These are phyloP conservation scores for Andrena haemorrhoa DNA, from an alignment of 2,888 invertebrate species.

Conservation along the genomic window DNA sequence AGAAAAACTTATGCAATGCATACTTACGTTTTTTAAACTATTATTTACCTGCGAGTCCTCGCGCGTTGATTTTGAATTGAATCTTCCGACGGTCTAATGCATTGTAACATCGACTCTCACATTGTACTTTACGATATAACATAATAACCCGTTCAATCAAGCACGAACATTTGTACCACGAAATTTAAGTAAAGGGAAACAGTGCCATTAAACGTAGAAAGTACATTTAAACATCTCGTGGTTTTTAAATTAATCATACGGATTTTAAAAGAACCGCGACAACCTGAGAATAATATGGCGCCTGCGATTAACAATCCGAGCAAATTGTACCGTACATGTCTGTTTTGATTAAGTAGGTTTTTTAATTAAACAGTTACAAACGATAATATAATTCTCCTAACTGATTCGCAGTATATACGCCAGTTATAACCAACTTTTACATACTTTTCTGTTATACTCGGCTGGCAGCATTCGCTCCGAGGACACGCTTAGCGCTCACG, in stretches of 20 bases:
- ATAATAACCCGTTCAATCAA: not conserved
- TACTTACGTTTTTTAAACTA: too few species aligned
- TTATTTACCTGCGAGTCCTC: too few species aligned
- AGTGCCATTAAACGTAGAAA: not conserved
- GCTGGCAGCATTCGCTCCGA: not conserved
- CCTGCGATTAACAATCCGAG: conserved; percentile 18
- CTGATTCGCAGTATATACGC: not conserved
- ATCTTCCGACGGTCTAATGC: too few species aligned
- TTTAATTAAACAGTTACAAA: not conserved
- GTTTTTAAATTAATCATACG: not conserved
- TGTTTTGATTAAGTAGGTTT: conserved; percentile 2
- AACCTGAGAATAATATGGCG: conserved; percentile 33
- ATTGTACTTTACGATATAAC: not conserved
- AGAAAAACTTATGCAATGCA: not conserved
- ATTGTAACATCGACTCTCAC: conserved; percentile 5
- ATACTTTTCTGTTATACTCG: not conserved
- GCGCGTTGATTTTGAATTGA: too few species aligned
- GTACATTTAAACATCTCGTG: not conserved
- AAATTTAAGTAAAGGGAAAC: conserved; percentile 8
- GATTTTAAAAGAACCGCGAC: conserved; percentile 19
- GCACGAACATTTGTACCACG: not conserved
- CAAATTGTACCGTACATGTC: conserved; percentile 25
- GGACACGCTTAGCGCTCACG: not conserved
- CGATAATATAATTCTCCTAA: conserved; percentile 11
- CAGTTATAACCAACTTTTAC: not conserved